These are phyloP conservation scores for Ophioninae sp. DNA, from an alignment of 2,888 invertebrate genomes.

Conservation along the genomic window DNA sequence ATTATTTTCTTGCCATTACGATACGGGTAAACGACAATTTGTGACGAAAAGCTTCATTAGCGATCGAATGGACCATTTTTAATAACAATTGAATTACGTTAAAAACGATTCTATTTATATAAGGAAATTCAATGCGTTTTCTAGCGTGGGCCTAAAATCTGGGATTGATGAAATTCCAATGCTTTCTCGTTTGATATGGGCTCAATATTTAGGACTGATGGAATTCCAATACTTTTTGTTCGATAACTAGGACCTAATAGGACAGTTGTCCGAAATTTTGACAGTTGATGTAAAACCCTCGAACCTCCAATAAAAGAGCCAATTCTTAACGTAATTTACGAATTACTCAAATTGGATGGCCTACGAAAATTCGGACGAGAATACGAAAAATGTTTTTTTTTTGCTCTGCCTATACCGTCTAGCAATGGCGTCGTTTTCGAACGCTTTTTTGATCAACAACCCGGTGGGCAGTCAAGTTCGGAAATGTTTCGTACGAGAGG, in stretches of 20 bases:
- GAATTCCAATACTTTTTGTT: too few species aligned
- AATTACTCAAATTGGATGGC: conserved; percentile 13
- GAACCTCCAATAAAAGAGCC: neutral
- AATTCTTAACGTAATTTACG: neutral
- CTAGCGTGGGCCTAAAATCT: too few species aligned
- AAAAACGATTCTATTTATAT: too few species aligned
- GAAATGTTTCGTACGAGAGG: conserved; percentile 34
- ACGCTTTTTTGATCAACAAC: conserved; percentile 12
- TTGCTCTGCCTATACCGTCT: neutral
- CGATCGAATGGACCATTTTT: too few species aligned
- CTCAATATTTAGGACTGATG: too few species aligned
- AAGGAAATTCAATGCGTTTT: too few species aligned
- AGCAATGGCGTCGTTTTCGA: conserved; percentile 8
- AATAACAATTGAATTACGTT: too few species aligned
- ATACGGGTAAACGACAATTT: too few species aligned
- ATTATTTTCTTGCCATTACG: neutral
- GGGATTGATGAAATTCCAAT: too few species aligned
- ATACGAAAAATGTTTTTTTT: conserved; percentile 1
- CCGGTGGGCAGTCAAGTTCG: conserved; percentile 27
- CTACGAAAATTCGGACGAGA: neutral
- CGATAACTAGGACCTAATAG: too few species aligned
- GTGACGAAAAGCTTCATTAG: too few species aligned
- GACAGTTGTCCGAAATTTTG: neutral
- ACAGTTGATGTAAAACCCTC: neutral
- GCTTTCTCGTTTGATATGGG: too few species aligned